phyloP scores from a whole-genome alignment of 2,113 vertebrate species.

The Mugil cephalus region DNA sequence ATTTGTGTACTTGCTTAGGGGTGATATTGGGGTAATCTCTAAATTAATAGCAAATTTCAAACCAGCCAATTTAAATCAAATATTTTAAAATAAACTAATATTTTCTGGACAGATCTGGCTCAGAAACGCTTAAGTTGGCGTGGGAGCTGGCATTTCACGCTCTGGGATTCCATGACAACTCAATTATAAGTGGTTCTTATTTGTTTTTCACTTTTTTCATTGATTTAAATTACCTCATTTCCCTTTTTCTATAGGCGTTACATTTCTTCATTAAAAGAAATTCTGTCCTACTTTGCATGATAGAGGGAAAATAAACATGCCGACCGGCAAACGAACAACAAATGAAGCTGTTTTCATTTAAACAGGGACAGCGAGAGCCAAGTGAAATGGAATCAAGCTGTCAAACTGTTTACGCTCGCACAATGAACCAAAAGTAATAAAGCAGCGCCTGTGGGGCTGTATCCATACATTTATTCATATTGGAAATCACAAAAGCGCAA shows the following conservation, averaged over 20 bases:
- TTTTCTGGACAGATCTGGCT: background rate
- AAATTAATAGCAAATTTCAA: no score
- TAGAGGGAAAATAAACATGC: constrained; percentile 20
- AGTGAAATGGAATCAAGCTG: constrained; percentile 58
- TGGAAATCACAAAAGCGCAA: constrained; percentile 46
- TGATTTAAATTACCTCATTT: background rate
- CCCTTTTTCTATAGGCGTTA: background rate
- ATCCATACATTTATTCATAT: constrained; percentile 63
- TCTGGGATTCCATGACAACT: no score
- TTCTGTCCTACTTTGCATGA: constrained; percentile 1
- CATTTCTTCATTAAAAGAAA: constrained; percentile 18
- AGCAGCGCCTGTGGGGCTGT: constrained; percentile 27
- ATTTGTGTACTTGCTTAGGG: no score
- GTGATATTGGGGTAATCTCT: no score
- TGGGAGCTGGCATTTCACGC: no score
- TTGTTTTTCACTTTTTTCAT: no score
- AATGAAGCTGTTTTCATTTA: constrained; percentile 52
- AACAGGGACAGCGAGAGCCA: constrained; percentile 1
- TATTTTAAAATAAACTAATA: no score
- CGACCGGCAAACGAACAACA: constrained; percentile 3
- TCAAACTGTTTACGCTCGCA: constrained; percentile 60
- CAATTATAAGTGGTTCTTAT: no score
- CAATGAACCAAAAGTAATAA: constrained; percentile 65
- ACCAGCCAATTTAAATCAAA: no score
- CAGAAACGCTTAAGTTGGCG: background rate